Conservation (phyloP, 2,113 vertebrate species). For the Eleginops maclovinus region DNA sequence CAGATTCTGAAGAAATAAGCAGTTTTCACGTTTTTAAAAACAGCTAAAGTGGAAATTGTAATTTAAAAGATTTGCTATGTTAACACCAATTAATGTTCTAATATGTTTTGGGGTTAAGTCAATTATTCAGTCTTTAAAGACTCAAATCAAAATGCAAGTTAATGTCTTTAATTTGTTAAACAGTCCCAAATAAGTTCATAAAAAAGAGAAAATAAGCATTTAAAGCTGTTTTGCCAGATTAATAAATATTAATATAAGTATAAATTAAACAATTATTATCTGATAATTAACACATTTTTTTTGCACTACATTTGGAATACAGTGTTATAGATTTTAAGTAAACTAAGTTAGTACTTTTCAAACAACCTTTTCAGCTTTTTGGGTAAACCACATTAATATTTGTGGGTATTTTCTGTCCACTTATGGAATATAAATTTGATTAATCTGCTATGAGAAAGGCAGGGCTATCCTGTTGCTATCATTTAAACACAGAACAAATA, state of each 20-base stretch:
- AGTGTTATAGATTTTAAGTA: background rate
- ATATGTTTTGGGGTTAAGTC: background rate
- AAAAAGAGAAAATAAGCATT: background rate
- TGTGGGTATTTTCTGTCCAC: background rate
- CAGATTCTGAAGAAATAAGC: background rate
- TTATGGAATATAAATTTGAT: background rate
- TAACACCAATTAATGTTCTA: background rate
- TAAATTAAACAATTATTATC: no score
- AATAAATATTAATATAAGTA: no score
- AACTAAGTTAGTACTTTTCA: no score
- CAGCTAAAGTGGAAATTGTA: background rate
- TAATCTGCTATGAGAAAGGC: no score
- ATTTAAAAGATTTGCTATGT: background rate
- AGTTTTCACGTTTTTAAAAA: background rate
- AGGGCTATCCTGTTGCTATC: background rate
- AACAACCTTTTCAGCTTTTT: no score
- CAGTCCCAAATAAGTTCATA: background rate
- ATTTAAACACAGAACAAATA: background rate
- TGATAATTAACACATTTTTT: no score
- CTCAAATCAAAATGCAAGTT: background rate
- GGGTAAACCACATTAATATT: no score
- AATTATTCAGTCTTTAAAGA: background rate
- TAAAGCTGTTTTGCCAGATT: background rate
- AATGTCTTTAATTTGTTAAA: background rate
- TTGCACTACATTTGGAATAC: background rate